Percentiles rank a stretch among this genome's conserved stretches.
These are phyloP conservation scores for Orchesella cincta DNA, from an alignment of 1,140 invertebrate genomes.

Conservation along the genomic window DNA sequence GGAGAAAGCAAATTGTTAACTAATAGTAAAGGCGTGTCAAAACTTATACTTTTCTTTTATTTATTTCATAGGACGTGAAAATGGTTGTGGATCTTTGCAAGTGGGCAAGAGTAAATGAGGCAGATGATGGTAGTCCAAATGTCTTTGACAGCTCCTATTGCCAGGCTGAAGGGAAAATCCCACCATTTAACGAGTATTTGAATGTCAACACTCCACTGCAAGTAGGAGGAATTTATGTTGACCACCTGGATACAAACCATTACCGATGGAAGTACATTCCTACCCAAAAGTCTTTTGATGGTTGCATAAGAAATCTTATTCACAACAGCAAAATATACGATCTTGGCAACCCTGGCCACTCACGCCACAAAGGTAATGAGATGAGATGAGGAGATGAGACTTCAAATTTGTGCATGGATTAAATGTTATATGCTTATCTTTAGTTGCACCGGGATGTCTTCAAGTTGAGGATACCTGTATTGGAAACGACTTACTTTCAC, in stretches of 20 bases:
- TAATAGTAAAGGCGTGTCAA: neutral
- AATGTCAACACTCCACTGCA: slow-evolving; percentile 95
- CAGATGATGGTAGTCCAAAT: slow-evolving; percentile 79
- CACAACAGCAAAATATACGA: slow-evolving; percentile 95
- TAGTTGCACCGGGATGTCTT: slow-evolving; percentile 71
- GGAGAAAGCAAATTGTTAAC: slow-evolving; percentile 1
- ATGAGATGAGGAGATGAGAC: neutral
- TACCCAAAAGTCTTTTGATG: slow-evolving; percentile 75
- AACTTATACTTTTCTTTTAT: slow-evolving; percentile 30
- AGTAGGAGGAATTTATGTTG: slow-evolving; percentile 84
- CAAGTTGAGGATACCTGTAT: slow-evolving; percentile 86
- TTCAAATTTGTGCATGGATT: neutral
- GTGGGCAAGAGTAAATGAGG: slow-evolving; percentile 79
- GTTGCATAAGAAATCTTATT: slow-evolving; percentile 91
- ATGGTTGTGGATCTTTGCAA: slow-evolving; percentile 91
- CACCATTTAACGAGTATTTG: slow-evolving; percentile 93
- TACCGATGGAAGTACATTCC: slow-evolving; percentile 86
- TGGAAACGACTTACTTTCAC: slow-evolving; percentile 70
- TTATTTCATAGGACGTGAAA: slow-evolving; percentile 66
- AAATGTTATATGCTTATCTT: neutral
- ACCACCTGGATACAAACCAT: slow-evolving; percentile 79
- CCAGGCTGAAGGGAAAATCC: slow-evolving; percentile 82
- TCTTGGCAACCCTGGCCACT: slow-evolving; percentile 81
- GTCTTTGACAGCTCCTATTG: slow-evolving; percentile 84
- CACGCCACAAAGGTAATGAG: slow-evolving; percentile 71